Evolutionary conservation across 2,888 invertebrate genomes (phyloP), one percentile per base, ranked within the genome.

Genomic region (Melinopterus prodromus): DNA sequence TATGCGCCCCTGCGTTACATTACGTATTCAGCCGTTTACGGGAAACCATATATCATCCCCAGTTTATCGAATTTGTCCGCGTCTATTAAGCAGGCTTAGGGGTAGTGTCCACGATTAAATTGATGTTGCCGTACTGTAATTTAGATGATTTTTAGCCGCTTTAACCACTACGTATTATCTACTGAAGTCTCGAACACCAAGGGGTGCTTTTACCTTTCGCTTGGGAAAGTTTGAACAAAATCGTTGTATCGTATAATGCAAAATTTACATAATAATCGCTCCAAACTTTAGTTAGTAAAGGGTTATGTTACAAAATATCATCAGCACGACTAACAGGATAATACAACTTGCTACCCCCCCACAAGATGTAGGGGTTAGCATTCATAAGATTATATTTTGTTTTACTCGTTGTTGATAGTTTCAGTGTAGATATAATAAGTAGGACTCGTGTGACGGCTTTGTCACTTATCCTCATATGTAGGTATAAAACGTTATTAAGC

Each of bases 1-100:
- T 74, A 74, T 74, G 74, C 35, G 37, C 35, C 74, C 36, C 36
- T 9, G 53, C 12, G 14, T 74, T 74, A 14, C 26, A 16, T n/a
- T 35, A 74, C 26, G n/a, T 26, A 74, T 74, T 35, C 74, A 26
- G 2, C 26, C 7, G 26, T 74, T 74, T 26, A 74, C 74, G 7
- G 26, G 26, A 16, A 74, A 26, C 36, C 16, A 14, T 26, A 74
- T 26, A n/a, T 35, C 74, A 26, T 71, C 26, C 26, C 53, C 53
- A 7, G 53, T 53, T 53, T 53, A 53, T 53, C 53, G 53, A 53
- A 53, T 53, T 53, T 53, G 53, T 53, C 53, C 53, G 9, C 38
- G 38, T 38, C 38, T 38, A 53, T 53, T 53, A 53, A 53, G 53
- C 53, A 7, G 12, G 5, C 12, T 3, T 26, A 26, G 3, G 53